Base-by-base conservation (phyloP, 2,797 vertebrate genomes). In the Buphagus erythrorhynchus region DNA sequence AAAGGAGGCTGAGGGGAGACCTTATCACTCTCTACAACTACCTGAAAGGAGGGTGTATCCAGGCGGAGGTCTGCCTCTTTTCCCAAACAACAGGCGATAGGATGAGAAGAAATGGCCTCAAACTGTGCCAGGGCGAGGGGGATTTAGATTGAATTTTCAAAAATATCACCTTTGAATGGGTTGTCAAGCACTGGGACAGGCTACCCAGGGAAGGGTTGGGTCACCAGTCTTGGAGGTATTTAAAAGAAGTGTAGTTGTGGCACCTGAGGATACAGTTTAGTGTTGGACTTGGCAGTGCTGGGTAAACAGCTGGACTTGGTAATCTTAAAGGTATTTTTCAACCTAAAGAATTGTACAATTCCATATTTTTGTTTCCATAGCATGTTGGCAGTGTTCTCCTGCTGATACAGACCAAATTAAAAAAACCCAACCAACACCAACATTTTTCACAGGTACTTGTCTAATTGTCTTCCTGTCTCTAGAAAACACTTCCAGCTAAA, bases 121-220 rank as follows among this genome's bases (percentile, higher is more conserved):
- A 11, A 17, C 8, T 67, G 13, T 18, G 4, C 38, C 9, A 5
- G 12, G 4, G 9, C 10, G 2, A 5, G 6, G 5, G 14, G 5
- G 9, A 1, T 38, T 8, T 24, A 36, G 29, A 33, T 6, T 73
- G 25, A 2, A 6, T 25, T 48, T 28, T 35, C 12, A 43, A 76
- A 81, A 88, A 43, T 6, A 35, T 48, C 33, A n/a, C 68, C 35
- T 31, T 8, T 2, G 7, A 11, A 68, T 63, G 11, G 6, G 22
- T 28, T 54, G 11, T 38, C 35, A 58, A 43, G 40, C 5, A 5
- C 16, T 49, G 22, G 59, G 8, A 68, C 40, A 81, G 29, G 15
- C 19, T 86, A 10, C 5, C 12, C 35, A 31, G 61, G 29, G 14
- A 85, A 45, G n/a, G 21, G 11, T 9, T 28, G 59, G 35, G n/a